These are phyloP conservation scores for Thera obeliscata DNA, from an alignment of 2,888 invertebrate species.

Conservation along the genomic window DNA sequence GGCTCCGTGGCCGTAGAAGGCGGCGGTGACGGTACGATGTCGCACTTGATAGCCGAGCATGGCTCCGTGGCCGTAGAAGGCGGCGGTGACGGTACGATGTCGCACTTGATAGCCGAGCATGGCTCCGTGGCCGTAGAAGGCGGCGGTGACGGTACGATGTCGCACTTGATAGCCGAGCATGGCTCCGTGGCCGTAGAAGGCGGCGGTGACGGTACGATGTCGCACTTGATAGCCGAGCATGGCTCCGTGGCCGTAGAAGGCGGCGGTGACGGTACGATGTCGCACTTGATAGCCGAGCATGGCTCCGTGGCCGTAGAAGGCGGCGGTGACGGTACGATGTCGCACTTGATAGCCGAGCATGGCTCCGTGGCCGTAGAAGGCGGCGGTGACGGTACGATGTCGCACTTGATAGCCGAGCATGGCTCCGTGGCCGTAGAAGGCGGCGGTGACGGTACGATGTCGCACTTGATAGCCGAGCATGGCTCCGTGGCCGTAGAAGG, in stretches of 20 bases:
- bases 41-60: conserved; percentile 24
- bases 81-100: conserved; percentile 16
- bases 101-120: conserved; percentile 24
- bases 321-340: conserved; percentile 16
- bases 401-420: conserved; percentile 24
- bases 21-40: conserved; percentile 16
- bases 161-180: conserved; percentile 24
- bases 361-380: conserved; percentile 19
- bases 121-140: conserved; percentile 19
- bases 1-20: conserved; percentile 19
- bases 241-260: conserved; percentile 19
- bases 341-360: conserved; percentile 24
- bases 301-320: conserved; percentile 19
- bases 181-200: conserved; percentile 19
- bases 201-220: conserved; percentile 16
- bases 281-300: conserved; percentile 24
- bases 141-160: conserved; percentile 16
- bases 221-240: conserved; percentile 24
- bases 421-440: conserved; percentile 19
- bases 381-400: conserved; percentile 16
- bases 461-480: conserved; percentile 24
- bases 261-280: conserved; percentile 16
- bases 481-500: conserved; percentile 19
- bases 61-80: conserved; percentile 19
- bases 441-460: conserved; percentile 16